Base-by-base conservation (phyloP, 2,888 invertebrate genomes). In the Noctua janthina region DNA sequence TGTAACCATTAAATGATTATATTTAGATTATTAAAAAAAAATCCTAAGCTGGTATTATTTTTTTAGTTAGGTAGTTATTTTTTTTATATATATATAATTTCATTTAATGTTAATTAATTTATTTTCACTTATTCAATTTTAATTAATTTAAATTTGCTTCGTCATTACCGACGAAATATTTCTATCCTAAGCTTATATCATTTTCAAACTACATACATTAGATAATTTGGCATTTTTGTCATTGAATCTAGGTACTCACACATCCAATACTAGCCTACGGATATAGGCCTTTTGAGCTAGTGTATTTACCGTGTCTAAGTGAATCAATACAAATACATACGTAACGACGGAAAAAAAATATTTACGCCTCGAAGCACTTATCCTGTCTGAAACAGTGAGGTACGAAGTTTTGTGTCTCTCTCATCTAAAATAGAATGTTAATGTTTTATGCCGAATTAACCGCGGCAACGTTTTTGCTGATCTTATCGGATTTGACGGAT, bases 381-480 rank as follows among this genome's bases (percentile, higher is more conserved):
- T n/a, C 66, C 35, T 39, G 29, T 62, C 51, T 29, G 35, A 59
- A 72, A 69, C 23, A 39, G 7, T n/a, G 15, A 59, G 7, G 23
- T 46, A 54, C 46, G 66, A 69, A 66, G 20, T 70, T 39, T 66
- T 6, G 8, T 54, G 51, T 11, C 39, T 23, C 29, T 68, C n/a
- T 51, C 39, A 13, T 77, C 62, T 17, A 73, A 87, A 87, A 87
- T 83, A 84, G 62, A 87, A 69, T 35, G 35, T 54, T 54, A 83
- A 77, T 71, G 66, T 67, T 62, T 62, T 59, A 77, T 72, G 67
- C 64, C 20, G 13, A 72, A 84, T 75, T 75, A 72, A 74, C 71
- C n/a, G 6, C 29, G 17, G 59, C 71, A 54, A 20, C 49, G 54
- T 72, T 69, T 76, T 70, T 51, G 68, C 64, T 62, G 74, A 78